These are phyloP conservation scores for Mesembrinibis cayennensis DNA, from an alignment of 2,113 vertebrate species.

Conservation along the genomic window DNA sequence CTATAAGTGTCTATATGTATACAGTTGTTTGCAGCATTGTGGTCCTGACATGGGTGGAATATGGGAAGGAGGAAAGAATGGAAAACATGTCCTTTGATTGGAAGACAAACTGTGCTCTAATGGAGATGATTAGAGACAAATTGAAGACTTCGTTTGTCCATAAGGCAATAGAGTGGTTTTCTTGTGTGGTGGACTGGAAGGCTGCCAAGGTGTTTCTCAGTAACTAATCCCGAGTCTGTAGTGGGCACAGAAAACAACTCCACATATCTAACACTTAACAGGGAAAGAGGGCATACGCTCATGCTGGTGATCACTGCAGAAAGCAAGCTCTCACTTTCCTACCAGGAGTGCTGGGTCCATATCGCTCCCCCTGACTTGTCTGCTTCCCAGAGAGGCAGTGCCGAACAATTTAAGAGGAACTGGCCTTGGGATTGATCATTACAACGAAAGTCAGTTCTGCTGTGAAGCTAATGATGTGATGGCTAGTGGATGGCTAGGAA, in stretches of 20 bases:
- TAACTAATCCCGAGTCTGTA: neutral
- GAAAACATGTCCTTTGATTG: neutral
- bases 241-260: neutral
- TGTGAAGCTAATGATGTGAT: neutral
- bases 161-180: neutral
- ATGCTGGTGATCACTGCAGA: neutral
- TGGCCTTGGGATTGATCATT: neutral
- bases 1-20: neutral
- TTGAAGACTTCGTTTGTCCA: neutral
- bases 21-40: neutral
- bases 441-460: neutral
- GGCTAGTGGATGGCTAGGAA: neutral
- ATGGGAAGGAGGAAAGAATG: neutral
- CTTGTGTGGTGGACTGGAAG: neutral
- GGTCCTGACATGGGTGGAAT: neutral
- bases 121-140: neutral
- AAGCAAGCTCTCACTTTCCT: neutral
- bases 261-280: neutral
- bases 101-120: neutral
- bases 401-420: neutral
- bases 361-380: neutral
- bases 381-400: neutral
- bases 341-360: rapidly evolving
- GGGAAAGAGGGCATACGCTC: neutral
- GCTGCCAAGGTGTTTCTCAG: slow-evolving; percentile 3